These are phyloP conservation scores for Bicyclus anynana DNA, from an alignment of 1,140 invertebrate species.

Conservation along the genomic window DNA sequence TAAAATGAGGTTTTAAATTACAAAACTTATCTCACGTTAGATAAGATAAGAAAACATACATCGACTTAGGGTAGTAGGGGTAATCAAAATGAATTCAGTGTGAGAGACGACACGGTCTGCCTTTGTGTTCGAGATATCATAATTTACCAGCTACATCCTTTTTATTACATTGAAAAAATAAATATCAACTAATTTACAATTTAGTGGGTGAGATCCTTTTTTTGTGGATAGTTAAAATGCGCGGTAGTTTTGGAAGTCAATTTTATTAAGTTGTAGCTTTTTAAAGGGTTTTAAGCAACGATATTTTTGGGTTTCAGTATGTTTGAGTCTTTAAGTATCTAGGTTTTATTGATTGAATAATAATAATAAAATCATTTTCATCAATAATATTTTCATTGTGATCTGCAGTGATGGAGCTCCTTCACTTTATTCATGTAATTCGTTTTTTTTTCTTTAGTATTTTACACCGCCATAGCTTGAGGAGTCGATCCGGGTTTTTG, in stretches of 20 bases:
- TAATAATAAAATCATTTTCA: too few relatives aligned
- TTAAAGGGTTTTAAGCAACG: not conserved
- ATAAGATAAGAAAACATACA: not conserved
- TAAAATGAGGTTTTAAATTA: too few relatives aligned
- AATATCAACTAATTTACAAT: constrained; percentile 19
- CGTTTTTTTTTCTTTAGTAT: too few relatives aligned
- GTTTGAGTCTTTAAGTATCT: too few relatives aligned
- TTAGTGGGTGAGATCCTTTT: not conserved
- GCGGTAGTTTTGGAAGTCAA: not conserved
- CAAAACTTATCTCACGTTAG: not conserved
- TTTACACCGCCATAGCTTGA: too few relatives aligned
- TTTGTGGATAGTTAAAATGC: not conserved
- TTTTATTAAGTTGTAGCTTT: not conserved
- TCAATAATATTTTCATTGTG: too few relatives aligned
- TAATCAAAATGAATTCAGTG: constrained; percentile 15
- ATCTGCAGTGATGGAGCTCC: too few relatives aligned
- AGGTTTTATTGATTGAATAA: too few relatives aligned
- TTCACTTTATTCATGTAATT: too few relatives aligned
- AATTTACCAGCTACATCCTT: constrained; percentile 37
- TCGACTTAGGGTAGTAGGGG: constrained; percentile 12
- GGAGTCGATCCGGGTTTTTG: too few relatives aligned
- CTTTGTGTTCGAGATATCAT: constrained; percentile 43
- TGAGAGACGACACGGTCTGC: constrained; percentile 24
- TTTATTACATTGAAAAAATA: constrained; percentile 23
- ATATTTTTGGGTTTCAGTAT: too few relatives aligned